Evolutionary conservation across 2,888 invertebrate genomes (phyloP).

Genomic region (Nymphalis polychloros): DNA sequence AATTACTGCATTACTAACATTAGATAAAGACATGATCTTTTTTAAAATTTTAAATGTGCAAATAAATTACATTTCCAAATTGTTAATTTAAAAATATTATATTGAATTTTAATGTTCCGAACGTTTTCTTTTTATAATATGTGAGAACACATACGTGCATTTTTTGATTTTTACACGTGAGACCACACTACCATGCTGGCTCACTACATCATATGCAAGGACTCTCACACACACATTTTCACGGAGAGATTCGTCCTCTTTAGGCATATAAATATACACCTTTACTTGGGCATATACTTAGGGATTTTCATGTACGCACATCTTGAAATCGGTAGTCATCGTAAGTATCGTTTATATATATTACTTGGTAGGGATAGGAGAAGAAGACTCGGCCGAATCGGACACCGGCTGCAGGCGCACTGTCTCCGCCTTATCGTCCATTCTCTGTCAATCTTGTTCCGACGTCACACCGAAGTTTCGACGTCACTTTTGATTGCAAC

Average conservation of each 20-base stretch:
- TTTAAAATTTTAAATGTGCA: no score
- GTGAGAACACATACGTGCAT: neutral
- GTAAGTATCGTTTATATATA: neutral
- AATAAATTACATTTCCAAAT: no score
- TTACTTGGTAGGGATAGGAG: conserved; percentile 44
- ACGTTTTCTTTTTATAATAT: no score
- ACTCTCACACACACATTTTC: neutral
- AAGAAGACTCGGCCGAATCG: conserved; percentile 32
- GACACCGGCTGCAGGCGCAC: conserved; percentile 47
- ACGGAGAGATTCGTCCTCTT: neutral
- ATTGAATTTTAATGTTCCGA: no score
- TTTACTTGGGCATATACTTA: neutral
- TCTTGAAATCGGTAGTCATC: neutral
- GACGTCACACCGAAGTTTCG: no score
- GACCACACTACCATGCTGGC: neutral
- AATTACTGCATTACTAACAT: neutral
- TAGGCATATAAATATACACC: neutral
- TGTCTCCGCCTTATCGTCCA: conserved; percentile 44
- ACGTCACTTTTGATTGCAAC: neutral
- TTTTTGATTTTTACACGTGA: neutral
- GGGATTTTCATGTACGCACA: neutral
- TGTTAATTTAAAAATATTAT: no score
- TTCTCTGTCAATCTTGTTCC: conserved; percentile 20
- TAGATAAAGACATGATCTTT: neutral
- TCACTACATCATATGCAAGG: neutral